These are phyloP conservation scores for Phragmatobia fuliginosa DNA, from an alignment of 2,888 invertebrate genomes.

Conservation along the genomic window DNA sequence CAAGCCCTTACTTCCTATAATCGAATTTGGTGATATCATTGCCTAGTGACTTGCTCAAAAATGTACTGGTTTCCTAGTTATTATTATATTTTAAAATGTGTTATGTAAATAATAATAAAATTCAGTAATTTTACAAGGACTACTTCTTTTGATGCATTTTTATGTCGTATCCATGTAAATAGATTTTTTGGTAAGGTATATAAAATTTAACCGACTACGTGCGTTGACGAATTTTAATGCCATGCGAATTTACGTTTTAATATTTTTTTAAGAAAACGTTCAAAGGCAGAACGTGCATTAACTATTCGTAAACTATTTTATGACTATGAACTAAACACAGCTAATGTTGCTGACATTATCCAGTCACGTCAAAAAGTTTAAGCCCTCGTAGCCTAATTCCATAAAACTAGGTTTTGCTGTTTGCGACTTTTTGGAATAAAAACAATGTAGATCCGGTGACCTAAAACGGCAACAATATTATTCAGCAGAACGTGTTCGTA, in stretches of 20 bases:
- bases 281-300: no score
- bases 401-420: background rate
- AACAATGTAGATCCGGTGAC: background rate
- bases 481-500: constrained; percentile 1
- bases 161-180: background rate
- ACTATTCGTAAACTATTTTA: no score
- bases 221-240: no score
- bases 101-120: constrained; percentile 43
- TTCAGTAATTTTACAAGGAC: constrained; percentile 23
- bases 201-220: no score
- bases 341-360: background rate
- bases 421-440: background rate
- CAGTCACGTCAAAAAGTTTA: background rate
- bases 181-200: background rate
- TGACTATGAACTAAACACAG: background rate
- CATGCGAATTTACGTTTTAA: no score
- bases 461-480: background rate
- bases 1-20: constrained; percentile 75
- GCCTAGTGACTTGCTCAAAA: constrained; percentile 83
- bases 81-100: constrained; percentile 46
- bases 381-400: background rate
- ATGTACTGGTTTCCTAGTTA: constrained; percentile 47
- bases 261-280: no score
- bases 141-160: constrained; percentile 13
- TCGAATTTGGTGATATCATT: constrained; percentile 80